These are phyloP conservation scores for Cylloceria caligata DNA, from an alignment of 2,888 invertebrate species.

Conservation along the genomic window DNA sequence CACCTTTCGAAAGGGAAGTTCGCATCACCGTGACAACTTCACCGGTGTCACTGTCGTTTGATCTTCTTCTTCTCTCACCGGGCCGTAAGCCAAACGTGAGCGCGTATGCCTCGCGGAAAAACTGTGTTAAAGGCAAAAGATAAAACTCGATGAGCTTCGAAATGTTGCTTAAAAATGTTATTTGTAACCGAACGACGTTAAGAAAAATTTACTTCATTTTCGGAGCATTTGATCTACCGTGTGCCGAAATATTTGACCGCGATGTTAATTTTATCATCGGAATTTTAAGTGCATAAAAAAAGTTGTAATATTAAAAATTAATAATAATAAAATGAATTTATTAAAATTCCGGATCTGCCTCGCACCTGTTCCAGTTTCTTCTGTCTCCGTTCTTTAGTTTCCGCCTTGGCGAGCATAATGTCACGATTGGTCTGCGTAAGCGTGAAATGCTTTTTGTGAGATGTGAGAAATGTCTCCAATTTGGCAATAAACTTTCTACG, in stretches of 20 bases:
- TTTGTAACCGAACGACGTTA: too few relatives aligned
- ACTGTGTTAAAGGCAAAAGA: slow-evolving; percentile 85
- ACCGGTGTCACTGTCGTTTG: slow-evolving; percentile 90
- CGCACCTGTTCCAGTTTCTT: slow-evolving; percentile 91
- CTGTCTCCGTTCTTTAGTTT: slow-evolving; percentile 97
- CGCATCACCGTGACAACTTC: slow-evolving; percentile 97
- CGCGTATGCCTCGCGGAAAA: slow-evolving; percentile 98
- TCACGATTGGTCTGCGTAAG: slow-evolving; percentile 89
- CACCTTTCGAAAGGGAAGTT: slow-evolving; percentile 95
- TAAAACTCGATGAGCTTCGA: too few relatives aligned
- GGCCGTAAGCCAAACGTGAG: slow-evolving; percentile 95
- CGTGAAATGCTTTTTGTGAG: slow-evolving; percentile 93
- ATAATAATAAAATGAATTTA: not conserved
- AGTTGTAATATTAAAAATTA: not conserved
- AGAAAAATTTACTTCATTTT: too few relatives aligned
- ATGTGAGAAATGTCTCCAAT: slow-evolving; percentile 92
- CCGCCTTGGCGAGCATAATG: slow-evolving; percentile 95
- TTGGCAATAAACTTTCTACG: slow-evolving; percentile 95
- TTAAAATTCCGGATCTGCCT: not conserved
- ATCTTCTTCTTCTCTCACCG: slow-evolving; percentile 91
- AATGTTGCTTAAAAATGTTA: too few relatives aligned
- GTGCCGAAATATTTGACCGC: too few relatives aligned
- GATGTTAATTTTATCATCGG: not conserved
- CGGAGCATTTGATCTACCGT: too few relatives aligned
- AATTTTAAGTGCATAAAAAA: not conserved